These are phyloP conservation scores for Trichogramma pretiosum DNA, from an alignment of 1,140 invertebrate genomes.

Conservation along the genomic window DNA sequence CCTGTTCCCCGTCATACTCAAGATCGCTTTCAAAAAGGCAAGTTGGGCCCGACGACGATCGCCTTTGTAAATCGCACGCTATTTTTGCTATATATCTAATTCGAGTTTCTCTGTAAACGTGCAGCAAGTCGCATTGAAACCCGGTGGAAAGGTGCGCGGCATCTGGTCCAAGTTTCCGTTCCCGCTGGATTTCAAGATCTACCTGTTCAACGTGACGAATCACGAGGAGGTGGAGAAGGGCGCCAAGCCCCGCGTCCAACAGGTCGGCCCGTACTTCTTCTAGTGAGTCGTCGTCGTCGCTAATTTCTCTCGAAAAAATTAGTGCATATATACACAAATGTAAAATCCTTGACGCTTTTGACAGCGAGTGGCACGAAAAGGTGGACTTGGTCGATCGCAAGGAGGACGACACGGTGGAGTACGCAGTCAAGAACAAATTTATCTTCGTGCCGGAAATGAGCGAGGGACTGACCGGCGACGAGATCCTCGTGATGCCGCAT, in stretches of 20 bases:
- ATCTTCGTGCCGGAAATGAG: constrained; percentile 53
- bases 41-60: constrained; percentile 1
- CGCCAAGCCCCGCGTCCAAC: constrained; percentile 57
- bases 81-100: not conserved
- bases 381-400: constrained; percentile 59
- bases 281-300: constrained; percentile 61
- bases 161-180: constrained; percentile 64
- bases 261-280: constrained; percentile 69
- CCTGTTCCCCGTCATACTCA: constrained; percentile 8
- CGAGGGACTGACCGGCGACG: constrained; percentile 59
- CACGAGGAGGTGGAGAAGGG: constrained; percentile 63
- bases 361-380: constrained; percentile 72
- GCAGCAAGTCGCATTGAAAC: constrained; percentile 27
- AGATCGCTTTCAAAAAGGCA: constrained; percentile 6
- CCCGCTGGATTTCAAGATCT: constrained; percentile 68
- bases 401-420: constrained; percentile 61
- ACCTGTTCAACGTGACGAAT: constrained; percentile 84
- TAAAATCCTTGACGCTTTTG: too few relatives aligned
- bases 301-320: not conserved
- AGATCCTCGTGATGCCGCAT: constrained; percentile 56
- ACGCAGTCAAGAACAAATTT: constrained; percentile 56
- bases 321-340: too few relatives aligned
- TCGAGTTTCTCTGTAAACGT: too few relatives aligned
- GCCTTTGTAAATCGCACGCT: not conserved
- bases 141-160: constrained; percentile 35